Conservation (phyloP, 2,888 invertebrate genomes). For the Epinotia ramella region DNA sequence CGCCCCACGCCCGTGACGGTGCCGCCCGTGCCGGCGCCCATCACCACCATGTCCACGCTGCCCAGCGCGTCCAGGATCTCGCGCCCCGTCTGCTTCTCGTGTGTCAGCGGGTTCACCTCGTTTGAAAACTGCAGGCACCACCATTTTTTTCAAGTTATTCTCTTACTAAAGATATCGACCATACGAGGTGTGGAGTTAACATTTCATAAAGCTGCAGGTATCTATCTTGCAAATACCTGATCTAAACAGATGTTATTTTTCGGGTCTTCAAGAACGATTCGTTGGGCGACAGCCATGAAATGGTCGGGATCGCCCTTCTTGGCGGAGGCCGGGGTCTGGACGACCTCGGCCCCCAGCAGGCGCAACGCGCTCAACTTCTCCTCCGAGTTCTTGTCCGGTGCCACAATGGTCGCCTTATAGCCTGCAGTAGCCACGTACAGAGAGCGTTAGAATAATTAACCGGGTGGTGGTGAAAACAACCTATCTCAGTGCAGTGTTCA, state of each 20-base stretch:
- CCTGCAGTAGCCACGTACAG: conserved; percentile 75
- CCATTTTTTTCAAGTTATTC: no score
- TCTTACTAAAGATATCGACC: no score
- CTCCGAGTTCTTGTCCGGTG: conserved; percentile 98
- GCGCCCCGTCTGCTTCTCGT: conserved; percentile 96
- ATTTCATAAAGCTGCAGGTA: no score
- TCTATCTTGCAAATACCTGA: conserved; percentile 85
- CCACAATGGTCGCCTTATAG: conserved; percentile 96
- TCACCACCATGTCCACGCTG: conserved; percentile 92
- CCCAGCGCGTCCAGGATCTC: conserved; percentile 91
- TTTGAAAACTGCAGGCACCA: conserved; percentile 91
- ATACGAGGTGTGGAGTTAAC: no score
- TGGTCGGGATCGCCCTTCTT: conserved; percentile 93
- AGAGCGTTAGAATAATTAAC: background rate
- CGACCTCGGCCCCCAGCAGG: conserved; percentile 95
- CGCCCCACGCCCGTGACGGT: conserved; percentile 95
- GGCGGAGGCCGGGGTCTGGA: conserved; percentile 95
- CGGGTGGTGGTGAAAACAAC: no score
- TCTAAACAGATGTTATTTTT: conserved; percentile 92
- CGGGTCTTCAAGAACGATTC: conserved; percentile 91
- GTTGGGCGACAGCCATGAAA: conserved; percentile 93
- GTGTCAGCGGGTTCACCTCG: conserved; percentile 95
- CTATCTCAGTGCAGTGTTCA: no score
- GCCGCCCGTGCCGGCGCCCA: conserved; percentile 96
- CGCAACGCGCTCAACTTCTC: conserved; percentile 95